Evolutionary conservation across 2,113 vertebrate genomes (phyloP), one percentile per base, ranked within the genome.

Genomic region (Dascyllus trimaculatus): DNA sequence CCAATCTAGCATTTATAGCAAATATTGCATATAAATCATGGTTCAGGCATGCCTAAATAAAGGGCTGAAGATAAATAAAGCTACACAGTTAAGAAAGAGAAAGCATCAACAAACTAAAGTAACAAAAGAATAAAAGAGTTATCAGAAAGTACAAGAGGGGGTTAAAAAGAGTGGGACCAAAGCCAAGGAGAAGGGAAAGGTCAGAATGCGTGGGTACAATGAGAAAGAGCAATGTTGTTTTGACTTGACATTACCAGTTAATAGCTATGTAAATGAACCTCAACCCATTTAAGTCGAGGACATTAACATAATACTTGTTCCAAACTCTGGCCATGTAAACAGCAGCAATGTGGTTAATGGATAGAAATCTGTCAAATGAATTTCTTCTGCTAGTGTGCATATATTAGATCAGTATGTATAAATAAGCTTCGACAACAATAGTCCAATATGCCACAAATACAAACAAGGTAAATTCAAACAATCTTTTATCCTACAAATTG

Each of bases 171-270:
- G 24, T 71, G 22, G 19, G 51, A 58, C 29, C 18, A 5, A n/a
- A 17, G 19, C 35, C 59, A 25, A 60, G 4, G 25, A 24, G 15
- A 29, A 77, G n/a, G 21, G 19, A 78, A 75, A 75, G 60, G 69
- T 80, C 52, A 74, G 24, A 15, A 15, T 51, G 53, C 48, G 52
- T 43, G 22, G 25, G 74, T 64, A 67, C 64, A 48, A 75, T 49
- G 43, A 32, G 32, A 61, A 70, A 82, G 29, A 74, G 9, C 59
- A 81, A 63, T 61, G 32, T 49, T 85, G 71, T 83, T 84, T 74
- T 79, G 48, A 73, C 54, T 75, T 71, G 5, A 78, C 59, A 86
- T 83, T 71, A 77, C 58, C 45, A 65, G 65, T 70, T 83, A 87
- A 82, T 78, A 54, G 71, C 53, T 65, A 79, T 80, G 61, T 72